Percentiles rank a stretch among this genome's conserved stretches.
phyloP scores from a whole-genome alignment of 2,888 invertebrate genomes.

The Nycteola revayana region DNA sequence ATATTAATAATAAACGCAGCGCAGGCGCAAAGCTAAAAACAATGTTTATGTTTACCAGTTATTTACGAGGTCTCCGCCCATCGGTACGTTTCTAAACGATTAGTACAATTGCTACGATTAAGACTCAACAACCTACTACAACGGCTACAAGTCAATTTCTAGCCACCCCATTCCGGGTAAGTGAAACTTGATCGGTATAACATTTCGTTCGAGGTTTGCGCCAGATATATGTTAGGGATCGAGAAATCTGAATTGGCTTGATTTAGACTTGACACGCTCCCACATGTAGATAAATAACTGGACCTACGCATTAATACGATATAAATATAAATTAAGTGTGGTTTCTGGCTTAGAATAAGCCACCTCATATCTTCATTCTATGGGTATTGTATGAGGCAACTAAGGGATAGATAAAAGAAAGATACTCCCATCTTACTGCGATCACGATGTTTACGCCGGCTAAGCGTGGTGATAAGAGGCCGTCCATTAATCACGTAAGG shows the following conservation, averaged over 20 bases:
- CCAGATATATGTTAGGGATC: background rate
- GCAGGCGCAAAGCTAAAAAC: constrained; percentile 26
- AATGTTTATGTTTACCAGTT: constrained; percentile 35
- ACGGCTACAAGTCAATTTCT: constrained; percentile 17
- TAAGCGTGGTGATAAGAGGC: no score
- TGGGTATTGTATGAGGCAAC: no score
- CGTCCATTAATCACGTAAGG: no score
- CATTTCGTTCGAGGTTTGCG: constrained; percentile 4
- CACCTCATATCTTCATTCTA: no score
- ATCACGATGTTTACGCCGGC: no score
- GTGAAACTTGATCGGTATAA: constrained; percentile 8
- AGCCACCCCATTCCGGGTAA: constrained; percentile 10
- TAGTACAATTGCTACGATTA: constrained; percentile 41
- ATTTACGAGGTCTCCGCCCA: constrained; percentile 41
- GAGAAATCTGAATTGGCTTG: constrained; percentile 6
- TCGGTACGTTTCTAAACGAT: constrained; percentile 50
- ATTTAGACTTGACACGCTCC: no score
- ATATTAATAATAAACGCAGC: constrained; percentile 39
- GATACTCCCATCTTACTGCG: no score
- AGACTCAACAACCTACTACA: constrained; percentile 3
- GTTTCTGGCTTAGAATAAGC: no score
- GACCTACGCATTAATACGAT: no score
- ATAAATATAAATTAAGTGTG: no score
- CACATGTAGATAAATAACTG: no score
- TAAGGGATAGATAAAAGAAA: no score